A percentile compares a stretch with the other conserved stretches of the same genome.
Evolutionary conservation across 2,797 vertebrate species (phyloP).

Genomic region (Cyclura pinguis): DNA sequence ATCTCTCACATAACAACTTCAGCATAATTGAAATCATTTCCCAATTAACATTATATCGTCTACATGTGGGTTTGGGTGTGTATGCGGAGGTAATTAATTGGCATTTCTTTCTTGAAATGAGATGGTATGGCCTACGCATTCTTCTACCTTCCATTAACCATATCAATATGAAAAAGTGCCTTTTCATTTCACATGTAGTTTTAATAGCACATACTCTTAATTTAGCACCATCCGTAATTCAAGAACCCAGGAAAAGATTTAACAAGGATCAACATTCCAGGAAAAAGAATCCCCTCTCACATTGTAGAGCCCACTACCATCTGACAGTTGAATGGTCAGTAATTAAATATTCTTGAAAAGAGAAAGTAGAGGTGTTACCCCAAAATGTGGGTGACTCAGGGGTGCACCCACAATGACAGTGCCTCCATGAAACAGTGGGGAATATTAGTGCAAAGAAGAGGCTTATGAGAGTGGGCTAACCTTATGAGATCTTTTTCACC

Average conservation of each 20-base stretch:
- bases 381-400: no score
- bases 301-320: no score
- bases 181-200: not conserved
- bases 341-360: no score
- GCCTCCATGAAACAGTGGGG: no score
- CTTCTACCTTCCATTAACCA: fast-evolving
- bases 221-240: slow-evolving; percentile 4
- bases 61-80: not conserved
- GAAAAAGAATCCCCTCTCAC: no score
- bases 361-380: no score
- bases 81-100: slow-evolving; percentile 5
- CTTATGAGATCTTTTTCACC: no score
- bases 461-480: no score
- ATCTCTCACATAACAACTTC: not conserved
- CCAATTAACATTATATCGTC: slow-evolving; percentile 24
- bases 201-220: fast-evolving
- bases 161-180: not conserved
- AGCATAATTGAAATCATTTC: slow-evolving; percentile 39
- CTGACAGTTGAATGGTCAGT: no score
- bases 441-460: no score
- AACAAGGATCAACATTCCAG: not conserved
- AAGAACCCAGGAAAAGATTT: not conserved
- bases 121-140: not conserved
- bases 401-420: no score
- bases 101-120: not conserved